Conservation (phyloP, 1,140 invertebrate species). For the Vanessa tameamea region DNA sequence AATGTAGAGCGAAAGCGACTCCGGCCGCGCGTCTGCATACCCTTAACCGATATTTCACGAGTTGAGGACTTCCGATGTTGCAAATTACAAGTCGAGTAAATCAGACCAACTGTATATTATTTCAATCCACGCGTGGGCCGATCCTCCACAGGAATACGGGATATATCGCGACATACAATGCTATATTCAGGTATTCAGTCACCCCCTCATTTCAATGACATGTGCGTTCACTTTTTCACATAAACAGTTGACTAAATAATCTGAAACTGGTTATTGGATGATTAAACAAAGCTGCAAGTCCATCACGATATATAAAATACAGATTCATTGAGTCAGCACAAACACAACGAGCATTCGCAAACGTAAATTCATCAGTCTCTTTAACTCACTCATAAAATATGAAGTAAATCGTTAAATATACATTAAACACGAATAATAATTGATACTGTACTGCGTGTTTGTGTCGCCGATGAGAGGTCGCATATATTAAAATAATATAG, state of each 20-base stretch:
- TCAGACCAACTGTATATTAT: constrained; percentile 32
- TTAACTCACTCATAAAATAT: too few species aligned
- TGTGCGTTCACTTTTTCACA: background rate
- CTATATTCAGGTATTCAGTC: background rate
- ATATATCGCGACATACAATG: background rate
- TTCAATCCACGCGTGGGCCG: background rate
- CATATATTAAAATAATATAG: constrained; percentile 46
- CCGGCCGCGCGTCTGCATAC: background rate
- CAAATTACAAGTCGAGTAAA: constrained; percentile 57
- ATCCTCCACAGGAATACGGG: background rate
- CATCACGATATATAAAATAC: too few species aligned
- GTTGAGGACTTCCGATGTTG: constrained; percentile 44
- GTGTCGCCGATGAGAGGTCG: background rate
- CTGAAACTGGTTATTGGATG: too few species aligned
- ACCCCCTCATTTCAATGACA: too few species aligned
- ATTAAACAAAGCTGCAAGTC: too few species aligned
- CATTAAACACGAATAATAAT: too few species aligned
- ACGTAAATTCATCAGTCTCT: too few species aligned
- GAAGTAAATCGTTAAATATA: too few species aligned
- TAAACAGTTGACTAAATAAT: too few species aligned
- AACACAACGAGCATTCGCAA: too few species aligned
- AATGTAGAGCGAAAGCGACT: background rate
- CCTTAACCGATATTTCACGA: constrained; percentile 19
- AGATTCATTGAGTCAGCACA: too few species aligned
- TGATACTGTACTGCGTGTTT: too few species aligned